Conservation (phyloP, 2,888 invertebrate genomes). For the Heliconius aoede region DNA sequence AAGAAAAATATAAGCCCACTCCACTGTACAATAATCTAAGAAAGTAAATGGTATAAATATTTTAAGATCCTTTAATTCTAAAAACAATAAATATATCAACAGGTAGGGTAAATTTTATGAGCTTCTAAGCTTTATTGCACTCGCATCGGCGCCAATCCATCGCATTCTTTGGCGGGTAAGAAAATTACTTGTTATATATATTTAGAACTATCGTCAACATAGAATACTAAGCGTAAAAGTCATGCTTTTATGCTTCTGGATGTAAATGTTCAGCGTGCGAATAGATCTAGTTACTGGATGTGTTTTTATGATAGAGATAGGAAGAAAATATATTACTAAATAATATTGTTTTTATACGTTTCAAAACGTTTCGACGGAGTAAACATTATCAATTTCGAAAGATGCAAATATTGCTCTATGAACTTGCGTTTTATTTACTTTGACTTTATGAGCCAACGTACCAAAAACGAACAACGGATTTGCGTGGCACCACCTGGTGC, state of each 20-base stretch:
- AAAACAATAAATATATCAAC: conserved; percentile 29
- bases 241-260: conserved; percentile 12
- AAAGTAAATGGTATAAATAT: conserved; percentile 20
- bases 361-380: background rate
- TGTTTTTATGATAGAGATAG: background rate
- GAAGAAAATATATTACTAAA: background rate
- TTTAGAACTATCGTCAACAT: conserved; percentile 60
- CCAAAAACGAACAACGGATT: conserved; percentile 50
- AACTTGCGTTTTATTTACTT: conserved; percentile 3
- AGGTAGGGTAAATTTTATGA: conserved; percentile 34
- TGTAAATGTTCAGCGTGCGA: background rate
- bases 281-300: conserved; percentile 1
- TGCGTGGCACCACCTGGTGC: conserved; percentile 80
- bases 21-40: background rate
- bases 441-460: conserved; percentile 41
- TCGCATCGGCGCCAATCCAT: conserved; percentile 58
- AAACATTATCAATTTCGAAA: too few species aligned
- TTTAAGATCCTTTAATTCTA: conserved; percentile 20
- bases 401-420: too few species aligned
- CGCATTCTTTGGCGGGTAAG: conserved; percentile 60
- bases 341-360: background rate
- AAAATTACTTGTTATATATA: conserved; percentile 65
- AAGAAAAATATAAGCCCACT: background rate
- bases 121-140: conserved; percentile 39
- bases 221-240: conserved; percentile 43